Evolutionary conservation across 1,140 invertebrate species (phyloP).

Genomic region (Zaprionus kolodkinae): DNA sequence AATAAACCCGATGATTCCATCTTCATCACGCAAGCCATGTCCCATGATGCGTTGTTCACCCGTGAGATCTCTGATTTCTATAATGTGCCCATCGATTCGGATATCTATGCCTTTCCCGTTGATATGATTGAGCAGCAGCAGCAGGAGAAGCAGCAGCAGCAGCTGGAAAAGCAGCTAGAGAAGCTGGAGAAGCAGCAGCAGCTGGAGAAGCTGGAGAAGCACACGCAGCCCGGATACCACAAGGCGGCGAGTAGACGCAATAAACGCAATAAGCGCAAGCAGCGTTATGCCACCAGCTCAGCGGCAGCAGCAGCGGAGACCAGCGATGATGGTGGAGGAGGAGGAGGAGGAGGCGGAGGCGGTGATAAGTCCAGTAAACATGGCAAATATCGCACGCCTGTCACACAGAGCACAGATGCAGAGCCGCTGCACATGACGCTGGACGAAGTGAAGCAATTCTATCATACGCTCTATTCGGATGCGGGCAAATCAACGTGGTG

Average conservation of each 20-base stretch:
- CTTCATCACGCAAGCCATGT: slow-evolving; percentile 94
- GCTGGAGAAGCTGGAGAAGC: slow-evolving; percentile 9
- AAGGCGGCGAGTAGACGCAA: slow-evolving; percentile 68
- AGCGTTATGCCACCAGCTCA: slow-evolving; percentile 54
- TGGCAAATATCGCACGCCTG: slow-evolving; percentile 65
- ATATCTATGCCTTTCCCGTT: slow-evolving; percentile 93
- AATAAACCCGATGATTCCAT: slow-evolving; percentile 91
- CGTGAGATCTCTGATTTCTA: slow-evolving; percentile 92
- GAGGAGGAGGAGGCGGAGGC: slow-evolving; percentile 27
- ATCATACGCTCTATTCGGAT: slow-evolving; percentile 91
- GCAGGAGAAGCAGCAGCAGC: slow-evolving; percentile 42
- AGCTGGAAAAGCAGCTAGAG: background rate
- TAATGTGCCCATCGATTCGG: slow-evolving; percentile 93
- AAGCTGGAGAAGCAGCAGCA: slow-evolving; percentile 65
- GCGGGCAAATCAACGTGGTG: slow-evolving; percentile 82
- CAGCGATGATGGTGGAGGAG: slow-evolving; percentile 56
- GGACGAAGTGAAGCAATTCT: slow-evolving; percentile 92
- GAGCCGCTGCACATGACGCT: slow-evolving; percentile 94
- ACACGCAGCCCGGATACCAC: slow-evolving; percentile 48
- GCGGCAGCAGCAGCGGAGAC: slow-evolving; percentile 50
- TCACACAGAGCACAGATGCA: slow-evolving; percentile 42
- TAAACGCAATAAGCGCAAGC: slow-evolving; percentile 78
- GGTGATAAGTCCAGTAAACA: slow-evolving; percentile 53
- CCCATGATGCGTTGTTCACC: slow-evolving; percentile 89
- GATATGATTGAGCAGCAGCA: slow-evolving; percentile 88